These are phyloP conservation scores for Caenorhabditis angaria DNA, from an alignment of 2,888 invertebrate genomes.

Conservation along the genomic window DNA sequence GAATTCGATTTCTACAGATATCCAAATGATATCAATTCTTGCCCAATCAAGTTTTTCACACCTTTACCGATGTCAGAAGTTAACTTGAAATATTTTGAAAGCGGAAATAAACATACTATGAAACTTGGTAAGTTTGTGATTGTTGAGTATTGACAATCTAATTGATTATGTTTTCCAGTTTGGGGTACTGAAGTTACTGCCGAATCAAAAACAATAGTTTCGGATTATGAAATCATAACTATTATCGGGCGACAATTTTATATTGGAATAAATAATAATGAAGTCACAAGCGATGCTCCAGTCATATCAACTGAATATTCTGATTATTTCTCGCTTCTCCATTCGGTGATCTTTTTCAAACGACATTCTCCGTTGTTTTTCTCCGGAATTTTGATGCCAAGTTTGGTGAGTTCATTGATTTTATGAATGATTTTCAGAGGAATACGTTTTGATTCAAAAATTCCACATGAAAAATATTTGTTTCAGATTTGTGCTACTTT, in stretches of 20 bases:
- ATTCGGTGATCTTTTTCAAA: conserved; percentile 33
- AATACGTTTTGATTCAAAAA: not conserved
- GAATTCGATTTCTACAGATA: conserved; percentile 60
- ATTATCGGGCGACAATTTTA: conserved; percentile 53
- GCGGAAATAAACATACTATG: conserved; percentile 27
- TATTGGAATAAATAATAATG: conserved; percentile 41
- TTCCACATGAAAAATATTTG: not conserved
- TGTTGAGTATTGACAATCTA: not conserved
- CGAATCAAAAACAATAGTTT: conserved; percentile 55
- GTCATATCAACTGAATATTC: conserved; percentile 41
- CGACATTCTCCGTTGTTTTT: conserved; percentile 42
- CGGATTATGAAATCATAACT: conserved; percentile 58
- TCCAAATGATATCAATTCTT: conserved; percentile 50
- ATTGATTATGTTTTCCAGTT: not conserved
- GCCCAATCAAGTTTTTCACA: conserved; percentile 34
- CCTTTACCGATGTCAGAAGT: conserved; percentile 38
- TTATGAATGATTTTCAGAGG: too few species aligned
- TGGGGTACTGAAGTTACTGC: not conserved
- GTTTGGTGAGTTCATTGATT: conserved; percentile 39
- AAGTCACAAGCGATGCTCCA: conserved; percentile 36
- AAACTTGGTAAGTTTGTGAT: conserved; percentile 31
- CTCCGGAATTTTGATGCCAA: conserved; percentile 35
- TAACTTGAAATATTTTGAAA: conserved; percentile 26
- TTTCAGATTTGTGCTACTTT: conserved; percentile 12
- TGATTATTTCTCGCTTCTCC: conserved; percentile 48